These are phyloP conservation scores for Euura lappo DNA, from an alignment of 1,140 invertebrate genomes.

Conservation along the genomic window DNA sequence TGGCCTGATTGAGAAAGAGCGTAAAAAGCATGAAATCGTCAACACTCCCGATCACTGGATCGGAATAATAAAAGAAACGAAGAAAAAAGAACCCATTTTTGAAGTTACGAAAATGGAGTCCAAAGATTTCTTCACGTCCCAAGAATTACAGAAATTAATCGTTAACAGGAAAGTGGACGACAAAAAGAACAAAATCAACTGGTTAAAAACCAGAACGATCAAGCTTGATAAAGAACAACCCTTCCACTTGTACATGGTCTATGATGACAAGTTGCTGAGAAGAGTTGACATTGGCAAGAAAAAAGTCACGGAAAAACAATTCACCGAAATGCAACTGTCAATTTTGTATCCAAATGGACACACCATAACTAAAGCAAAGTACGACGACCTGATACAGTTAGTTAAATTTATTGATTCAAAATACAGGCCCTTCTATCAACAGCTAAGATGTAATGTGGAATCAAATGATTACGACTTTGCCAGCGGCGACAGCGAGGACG, in stretches of 20 bases:
- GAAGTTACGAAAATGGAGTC: constrained; percentile 15
- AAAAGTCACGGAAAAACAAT: neutral
- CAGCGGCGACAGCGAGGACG: too few species aligned
- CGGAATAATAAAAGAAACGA: constrained; percentile 14
- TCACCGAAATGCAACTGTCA: constrained; percentile 32
- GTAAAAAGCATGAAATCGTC: constrained; percentile 18
- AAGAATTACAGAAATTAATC: constrained; percentile 5
- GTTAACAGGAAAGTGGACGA: constrained; percentile 19
- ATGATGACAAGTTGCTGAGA: constrained; percentile 25
- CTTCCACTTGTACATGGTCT: constrained; percentile 24
- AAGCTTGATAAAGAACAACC: constrained; percentile 16
- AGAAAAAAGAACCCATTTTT: constrained; percentile 16
- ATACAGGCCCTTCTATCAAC: too few species aligned
- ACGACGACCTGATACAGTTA: too few species aligned
- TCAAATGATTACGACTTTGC: too few species aligned
- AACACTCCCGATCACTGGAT: constrained; percentile 21
- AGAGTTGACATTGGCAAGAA: constrained; percentile 2
- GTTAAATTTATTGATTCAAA: too few species aligned
- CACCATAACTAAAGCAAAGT: constrained; percentile 2
- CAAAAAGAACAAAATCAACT: constrained; percentile 19
- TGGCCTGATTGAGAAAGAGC: constrained; percentile 20
- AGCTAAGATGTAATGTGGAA: too few species aligned
- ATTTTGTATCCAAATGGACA: constrained; percentile 29
- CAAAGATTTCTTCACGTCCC: constrained; percentile 13
- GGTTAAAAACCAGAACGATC: constrained; percentile 11